Evolutionary conservation across 1,140 invertebrate genomes (phyloP).

Genomic region (Trissolcus basalis): DNA sequence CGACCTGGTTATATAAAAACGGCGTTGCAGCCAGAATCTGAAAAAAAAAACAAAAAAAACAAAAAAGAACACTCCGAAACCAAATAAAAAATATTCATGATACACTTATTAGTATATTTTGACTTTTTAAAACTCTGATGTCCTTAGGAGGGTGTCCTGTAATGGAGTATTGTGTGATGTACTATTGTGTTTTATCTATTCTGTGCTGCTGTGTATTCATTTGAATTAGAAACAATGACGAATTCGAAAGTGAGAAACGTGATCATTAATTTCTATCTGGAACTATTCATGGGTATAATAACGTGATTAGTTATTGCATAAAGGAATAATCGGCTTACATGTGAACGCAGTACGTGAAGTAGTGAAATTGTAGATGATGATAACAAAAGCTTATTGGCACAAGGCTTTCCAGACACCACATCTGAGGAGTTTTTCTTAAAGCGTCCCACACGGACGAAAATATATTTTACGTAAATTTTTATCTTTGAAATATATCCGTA

Average conservation of each 20-base stretch:
- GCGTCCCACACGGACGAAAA: background rate
- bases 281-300: conserved; percentile 57
- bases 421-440: conserved; percentile 47
- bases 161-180: no score
- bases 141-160: no score
- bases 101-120: no score
- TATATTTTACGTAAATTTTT: no score
- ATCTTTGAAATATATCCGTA: no score
- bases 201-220: conserved; percentile 42
- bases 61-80: no score
- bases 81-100: no score
- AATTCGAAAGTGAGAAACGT: conserved; percentile 57
- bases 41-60: no score
- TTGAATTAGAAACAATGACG: conserved; percentile 55
- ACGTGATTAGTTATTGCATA: conserved; percentile 61
- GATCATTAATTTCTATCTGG: conserved; percentile 59
- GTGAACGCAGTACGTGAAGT: conserved; percentile 57
- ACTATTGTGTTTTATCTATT: conserved; percentile 51
- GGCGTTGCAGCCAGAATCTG: no score
- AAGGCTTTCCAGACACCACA: conserved; percentile 43
- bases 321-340: conserved; percentile 62
- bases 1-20: no score
- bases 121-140: no score
- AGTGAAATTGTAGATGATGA: conserved; percentile 60
- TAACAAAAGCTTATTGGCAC: conserved; percentile 61